Evolutionary conservation across 2,888 invertebrate genomes (phyloP).

Genomic region (Operophtera brumata): DNA sequence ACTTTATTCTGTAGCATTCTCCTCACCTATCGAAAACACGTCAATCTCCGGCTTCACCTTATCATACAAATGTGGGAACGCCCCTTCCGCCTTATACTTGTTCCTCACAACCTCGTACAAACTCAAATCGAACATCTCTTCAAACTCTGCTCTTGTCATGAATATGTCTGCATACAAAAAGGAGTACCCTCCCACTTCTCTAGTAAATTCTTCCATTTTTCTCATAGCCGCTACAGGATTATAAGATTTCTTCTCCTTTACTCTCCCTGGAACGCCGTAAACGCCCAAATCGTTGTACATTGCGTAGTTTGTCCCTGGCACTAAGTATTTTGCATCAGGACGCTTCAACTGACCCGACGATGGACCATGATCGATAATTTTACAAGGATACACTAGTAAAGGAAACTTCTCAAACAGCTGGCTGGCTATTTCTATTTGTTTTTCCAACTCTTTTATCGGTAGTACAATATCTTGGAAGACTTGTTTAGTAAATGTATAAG

Average conservation of each 20-base stretch:
- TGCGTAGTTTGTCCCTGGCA: conserved; percentile 83
- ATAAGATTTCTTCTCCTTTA: conserved; percentile 80
- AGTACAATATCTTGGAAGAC: conserved; percentile 87
- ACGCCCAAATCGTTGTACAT: conserved; percentile 87
- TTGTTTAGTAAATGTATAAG: conserved; percentile 85
- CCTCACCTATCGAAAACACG: conserved; percentile 80
- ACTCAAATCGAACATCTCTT: conserved; percentile 84
- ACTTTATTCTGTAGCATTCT: conserved; percentile 44
- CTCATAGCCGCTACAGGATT: conserved; percentile 84
- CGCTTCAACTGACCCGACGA: conserved; percentile 80
- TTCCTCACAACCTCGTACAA: conserved; percentile 82
- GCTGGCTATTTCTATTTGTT: conserved; percentile 81
- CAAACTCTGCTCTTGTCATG: conserved; percentile 83
- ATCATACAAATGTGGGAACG: conserved; percentile 84
- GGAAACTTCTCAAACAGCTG: conserved; percentile 84
- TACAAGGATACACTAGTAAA: conserved; percentile 85
- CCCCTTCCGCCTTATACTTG: conserved; percentile 80
- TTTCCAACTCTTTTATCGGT: conserved; percentile 83
- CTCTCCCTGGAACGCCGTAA: conserved; percentile 84
- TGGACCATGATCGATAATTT: conserved; percentile 82
- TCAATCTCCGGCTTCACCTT: conserved; percentile 85
- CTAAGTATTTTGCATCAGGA: conserved; percentile 79
- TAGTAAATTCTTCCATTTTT: conserved; percentile 85
- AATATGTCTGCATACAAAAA: conserved; percentile 87
- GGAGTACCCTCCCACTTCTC: conserved; percentile 84